Conservation (phyloP, 2,113 vertebrate genomes). For the Anseranas semipalmata region DNA sequence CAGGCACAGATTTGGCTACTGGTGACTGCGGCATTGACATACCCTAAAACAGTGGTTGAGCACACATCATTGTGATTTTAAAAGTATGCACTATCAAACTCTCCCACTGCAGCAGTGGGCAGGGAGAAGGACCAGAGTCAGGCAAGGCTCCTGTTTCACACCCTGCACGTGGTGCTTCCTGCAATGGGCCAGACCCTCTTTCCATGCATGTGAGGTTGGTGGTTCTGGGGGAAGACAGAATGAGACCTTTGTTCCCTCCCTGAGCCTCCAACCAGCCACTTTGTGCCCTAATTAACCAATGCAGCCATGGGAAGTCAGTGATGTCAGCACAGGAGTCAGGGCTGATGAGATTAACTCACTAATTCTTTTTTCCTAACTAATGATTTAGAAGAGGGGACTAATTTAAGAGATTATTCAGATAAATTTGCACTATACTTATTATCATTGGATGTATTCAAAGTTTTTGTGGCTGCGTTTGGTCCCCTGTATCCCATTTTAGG, state of each 20-base stretch:
- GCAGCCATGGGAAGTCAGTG: not conserved
- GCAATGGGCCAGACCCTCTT: not conserved
- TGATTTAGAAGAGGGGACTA: not conserved
- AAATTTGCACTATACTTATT: not conserved
- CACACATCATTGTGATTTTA: not conserved
- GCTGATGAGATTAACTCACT: not conserved
- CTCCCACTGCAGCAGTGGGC: rapidly evolving
- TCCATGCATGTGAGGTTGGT: rapidly evolving
- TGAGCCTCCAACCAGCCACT: rapidly evolving
- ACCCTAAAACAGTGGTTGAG: rapidly evolving
- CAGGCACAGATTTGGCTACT: not conserved
- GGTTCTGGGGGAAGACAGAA: not conserved
- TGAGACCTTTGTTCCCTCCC: not conserved
- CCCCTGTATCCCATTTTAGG: not conserved
- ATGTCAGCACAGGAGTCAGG: not conserved
- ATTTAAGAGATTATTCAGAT: not conserved
- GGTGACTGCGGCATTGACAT: rapidly evolving
- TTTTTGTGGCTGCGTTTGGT: not conserved
- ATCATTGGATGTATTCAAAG: not conserved
- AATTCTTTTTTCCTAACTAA: not conserved
- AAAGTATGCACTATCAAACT: rapidly evolving
- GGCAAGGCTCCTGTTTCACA: not conserved
- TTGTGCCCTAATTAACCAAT: not conserved
- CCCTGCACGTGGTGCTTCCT: too few relatives aligned
- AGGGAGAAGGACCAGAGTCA: not conserved